These are phyloP conservation scores for Brachyhypopomus occidentalis DNA, from an alignment of 2,113 vertebrate species.

Conservation along the genomic window DNA sequence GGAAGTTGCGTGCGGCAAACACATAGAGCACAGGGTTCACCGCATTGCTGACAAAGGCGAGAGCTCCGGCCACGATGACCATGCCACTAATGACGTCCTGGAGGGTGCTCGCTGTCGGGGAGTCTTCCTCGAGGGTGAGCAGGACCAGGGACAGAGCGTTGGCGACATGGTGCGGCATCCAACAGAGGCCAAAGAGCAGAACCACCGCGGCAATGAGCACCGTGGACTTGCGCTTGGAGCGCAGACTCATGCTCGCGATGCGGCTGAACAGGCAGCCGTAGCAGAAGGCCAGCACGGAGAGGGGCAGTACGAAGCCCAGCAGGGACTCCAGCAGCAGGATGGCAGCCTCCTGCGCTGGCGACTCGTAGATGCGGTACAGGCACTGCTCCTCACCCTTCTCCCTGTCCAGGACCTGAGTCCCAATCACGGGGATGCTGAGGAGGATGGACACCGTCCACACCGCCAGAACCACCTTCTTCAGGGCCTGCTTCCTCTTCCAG, in stretches of 20 bases:
- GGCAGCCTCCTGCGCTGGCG: slow-evolving; percentile 63
- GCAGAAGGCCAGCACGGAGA: slow-evolving; percentile 71
- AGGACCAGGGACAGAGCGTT: slow-evolving; percentile 69
- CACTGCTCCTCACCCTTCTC: slow-evolving; percentile 60
- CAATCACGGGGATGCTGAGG: slow-evolving; percentile 72
- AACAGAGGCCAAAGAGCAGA: slow-evolving; percentile 72
- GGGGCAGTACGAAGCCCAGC: slow-evolving; percentile 75
- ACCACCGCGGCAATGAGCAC: slow-evolving; percentile 76
- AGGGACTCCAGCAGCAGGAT: slow-evolving; percentile 71
- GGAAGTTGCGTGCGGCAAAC: slow-evolving; percentile 75
- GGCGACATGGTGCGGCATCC: slow-evolving; percentile 75
- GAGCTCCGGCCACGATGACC: slow-evolving; percentile 68
- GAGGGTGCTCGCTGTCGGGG: slow-evolving; percentile 16
- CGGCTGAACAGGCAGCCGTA: slow-evolving; percentile 74
- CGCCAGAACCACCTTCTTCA: slow-evolving; percentile 65
- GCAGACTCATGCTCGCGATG: slow-evolving; percentile 74
- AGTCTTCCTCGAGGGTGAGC: slow-evolving; percentile 43
- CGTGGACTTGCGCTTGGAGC: slow-evolving; percentile 73
- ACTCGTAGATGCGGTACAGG: slow-evolving; percentile 60
- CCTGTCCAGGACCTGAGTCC: slow-evolving; percentile 60
- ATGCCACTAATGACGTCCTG: slow-evolving; percentile 56
- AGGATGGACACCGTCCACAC: slow-evolving; percentile 70
- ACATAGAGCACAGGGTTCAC: slow-evolving; percentile 78
- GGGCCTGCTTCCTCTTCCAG: slow-evolving; percentile 69
- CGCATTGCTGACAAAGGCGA: slow-evolving; percentile 77